Conservation (phyloP, 2,888 invertebrate species). For the Drosophila fungiperda region DNA sequence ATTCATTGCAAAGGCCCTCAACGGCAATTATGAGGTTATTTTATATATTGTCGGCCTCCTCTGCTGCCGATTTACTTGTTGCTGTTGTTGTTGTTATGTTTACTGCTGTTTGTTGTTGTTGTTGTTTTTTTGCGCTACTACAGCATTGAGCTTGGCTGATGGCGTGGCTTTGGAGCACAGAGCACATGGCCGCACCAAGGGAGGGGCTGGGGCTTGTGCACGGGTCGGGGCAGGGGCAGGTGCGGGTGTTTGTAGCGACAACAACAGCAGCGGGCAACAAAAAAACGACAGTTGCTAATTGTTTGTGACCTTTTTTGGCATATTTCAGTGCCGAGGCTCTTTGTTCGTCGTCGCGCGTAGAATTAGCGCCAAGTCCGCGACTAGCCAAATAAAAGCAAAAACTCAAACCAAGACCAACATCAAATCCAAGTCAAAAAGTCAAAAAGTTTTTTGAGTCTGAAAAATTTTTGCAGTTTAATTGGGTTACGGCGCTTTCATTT, state of each 20-base stretch:
- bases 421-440: slow-evolving; percentile 11
- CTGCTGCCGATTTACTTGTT: slow-evolving; percentile 37
- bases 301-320: slow-evolving; percentile 77
- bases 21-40: slow-evolving; percentile 79
- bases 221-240: too few species aligned
- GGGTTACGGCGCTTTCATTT: slow-evolving; percentile 72
- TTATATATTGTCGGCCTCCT: slow-evolving; percentile 64
- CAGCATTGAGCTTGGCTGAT: slow-evolving; percentile 74
- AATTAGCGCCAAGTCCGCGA: slow-evolving; percentile 47
- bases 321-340: slow-evolving; percentile 68
- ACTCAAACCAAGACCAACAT: slow-evolving; percentile 7
- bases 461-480: slow-evolving; percentile 35
- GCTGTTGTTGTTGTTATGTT: slow-evolving; percentile 26
- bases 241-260: slow-evolving; percentile 63
- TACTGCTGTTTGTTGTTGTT: slow-evolving; percentile 26
- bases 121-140: slow-evolving; percentile 46
- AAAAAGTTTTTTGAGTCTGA: slow-evolving; percentile 25
- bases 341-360: slow-evolving; percentile 49
- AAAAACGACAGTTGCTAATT: slow-evolving; percentile 76
- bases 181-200: slow-evolving; percentile 12
- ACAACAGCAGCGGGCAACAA: slow-evolving; percentile 10
- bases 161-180: slow-evolving; percentile 51
- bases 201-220: slow-evolving; percentile 19
- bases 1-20: slow-evolving; percentile 79
- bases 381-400: slow-evolving; percentile 44